A percentile compares a stretch with the other conserved stretches of the same genome.
Evolutionary conservation across 2,888 invertebrate species (phyloP).

Genomic region (Drosophila nr. medialis): DNA sequence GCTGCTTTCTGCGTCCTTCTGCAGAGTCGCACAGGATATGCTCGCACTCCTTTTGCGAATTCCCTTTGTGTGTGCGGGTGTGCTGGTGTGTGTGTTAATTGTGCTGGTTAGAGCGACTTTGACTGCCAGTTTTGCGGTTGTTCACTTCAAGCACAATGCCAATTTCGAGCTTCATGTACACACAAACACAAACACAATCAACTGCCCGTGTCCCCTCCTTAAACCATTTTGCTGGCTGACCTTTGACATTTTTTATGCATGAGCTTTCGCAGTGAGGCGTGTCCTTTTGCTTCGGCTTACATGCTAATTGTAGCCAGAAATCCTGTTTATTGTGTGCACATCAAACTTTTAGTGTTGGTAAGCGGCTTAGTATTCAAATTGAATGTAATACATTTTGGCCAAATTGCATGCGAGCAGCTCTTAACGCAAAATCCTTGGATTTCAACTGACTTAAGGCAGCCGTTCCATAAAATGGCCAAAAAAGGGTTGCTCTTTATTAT

Average conservation of each 20-base stretch:
- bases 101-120: slow-evolving; percentile 64
- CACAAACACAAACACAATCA: background rate
- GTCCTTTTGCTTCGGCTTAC: slow-evolving; percentile 63
- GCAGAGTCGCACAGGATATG: slow-evolving; percentile 42
- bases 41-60: slow-evolving; percentile 39
- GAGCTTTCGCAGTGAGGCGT: slow-evolving; percentile 28
- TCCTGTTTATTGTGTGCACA: slow-evolving; percentile 79
- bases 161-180: slow-evolving; percentile 64
- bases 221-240: slow-evolving; percentile 34
- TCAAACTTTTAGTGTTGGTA: slow-evolving; percentile 80
- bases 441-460: slow-evolving; percentile 69
- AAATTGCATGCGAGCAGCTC: slow-evolving; percentile 78
- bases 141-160: slow-evolving; percentile 61
- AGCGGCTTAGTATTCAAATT: slow-evolving; percentile 81
- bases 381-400: slow-evolving; percentile 78
- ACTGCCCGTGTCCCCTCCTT: background rate
- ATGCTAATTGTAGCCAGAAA: slow-evolving; percentile 78
- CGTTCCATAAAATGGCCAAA: slow-evolving; percentile 23
- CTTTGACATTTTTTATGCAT: slow-evolving; percentile 58
- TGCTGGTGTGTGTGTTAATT: slow-evolving; percentile 75
- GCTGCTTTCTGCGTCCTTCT: slow-evolving; percentile 60
- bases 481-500: slow-evolving; percentile 39
- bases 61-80: slow-evolving; percentile 58
- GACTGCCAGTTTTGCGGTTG: slow-evolving; percentile 52
- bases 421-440: slow-evolving; percentile 70